Base-by-base conservation (phyloP, 1,140 invertebrate species). In the Drosophila nebulosa region DNA sequence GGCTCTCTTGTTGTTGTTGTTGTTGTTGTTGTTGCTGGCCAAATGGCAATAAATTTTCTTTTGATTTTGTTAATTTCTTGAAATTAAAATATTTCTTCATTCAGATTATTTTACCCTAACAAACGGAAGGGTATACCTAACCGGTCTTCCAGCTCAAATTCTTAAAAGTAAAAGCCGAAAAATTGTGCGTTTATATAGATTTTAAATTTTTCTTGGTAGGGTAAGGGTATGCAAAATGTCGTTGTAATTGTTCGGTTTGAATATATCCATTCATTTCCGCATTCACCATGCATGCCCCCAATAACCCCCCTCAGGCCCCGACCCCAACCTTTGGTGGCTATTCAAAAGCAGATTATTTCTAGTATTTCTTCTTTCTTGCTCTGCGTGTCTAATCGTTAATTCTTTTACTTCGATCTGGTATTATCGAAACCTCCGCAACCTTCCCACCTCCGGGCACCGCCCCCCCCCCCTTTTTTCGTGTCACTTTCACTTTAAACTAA, bases 31-130 rank as follows among this genome's bases (percentile, higher is more conserved):
- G n/a, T n/a, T n/a, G n/a, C n/a, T 30, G 27, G 39, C 74, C 69
- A 83, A 83, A 74, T 78, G 77, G 65, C 69, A 60, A 79, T 86
- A 86, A 70, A 77, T 78, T 86, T 70, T 67, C 78, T 46, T 64
- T 70, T 71, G 78, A 75, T 78, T 88, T 46, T 46, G 39, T 46
- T 88, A 78, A 85, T 81, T 81, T 81, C 64, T 75, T 52, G 83
- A 86, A 86, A 81, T 69, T 81, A 74, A 68, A 68, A 79, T 69
- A 74, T 72, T 62, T 69, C 58, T 63, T 39, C 62, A 22, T 26
- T 21, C 36, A 70, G 69, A 77, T 70, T 68, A 67, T 50, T 46
- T 21, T 46, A 10, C 16, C 39, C 39, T 46, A 21, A 3, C 2
- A 14, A 14, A 5, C 9, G 16, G 6, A 9, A 21, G 39, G 39